Conservation (phyloP, 2,113 vertebrate species). For the Gallinago paraguaiae region DNA sequence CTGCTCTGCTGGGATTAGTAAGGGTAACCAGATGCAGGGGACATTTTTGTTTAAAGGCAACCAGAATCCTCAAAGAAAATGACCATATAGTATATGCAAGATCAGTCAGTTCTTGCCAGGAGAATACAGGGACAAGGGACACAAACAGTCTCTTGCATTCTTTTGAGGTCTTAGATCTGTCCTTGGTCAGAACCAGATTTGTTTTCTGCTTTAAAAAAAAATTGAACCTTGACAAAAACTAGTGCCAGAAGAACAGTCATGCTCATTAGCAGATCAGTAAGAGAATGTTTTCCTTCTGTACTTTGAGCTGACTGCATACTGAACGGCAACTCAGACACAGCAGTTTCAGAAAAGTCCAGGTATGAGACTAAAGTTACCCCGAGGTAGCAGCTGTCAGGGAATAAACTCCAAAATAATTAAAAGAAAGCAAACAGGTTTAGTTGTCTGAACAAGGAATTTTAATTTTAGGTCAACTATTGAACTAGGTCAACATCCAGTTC, state of each 20-base stretch:
- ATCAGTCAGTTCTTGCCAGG: not conserved
- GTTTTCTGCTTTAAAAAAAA: not conserved
- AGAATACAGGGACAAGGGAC: not conserved
- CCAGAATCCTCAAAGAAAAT: not conserved
- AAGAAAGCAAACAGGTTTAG: slow-evolving; percentile 73
- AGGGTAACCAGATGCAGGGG: not conserved
- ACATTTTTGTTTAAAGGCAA: not conserved
- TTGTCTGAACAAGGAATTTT: slow-evolving; percentile 72
- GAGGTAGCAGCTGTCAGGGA: slow-evolving; percentile 35
- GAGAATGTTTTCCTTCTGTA: not conserved
- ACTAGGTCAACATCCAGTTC: slow-evolving; percentile 74
- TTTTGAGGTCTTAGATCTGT: not conserved
- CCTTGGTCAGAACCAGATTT: not conserved
- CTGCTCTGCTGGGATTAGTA: not conserved
- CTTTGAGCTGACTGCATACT: not conserved
- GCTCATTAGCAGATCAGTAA: not conserved
- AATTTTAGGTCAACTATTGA: slow-evolving; percentile 73
- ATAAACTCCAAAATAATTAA: slow-evolving; percentile 67
- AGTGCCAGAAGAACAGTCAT: not conserved
- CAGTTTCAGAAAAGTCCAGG: slow-evolving; percentile 20
- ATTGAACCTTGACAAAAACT: not conserved
- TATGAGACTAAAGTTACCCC: slow-evolving; percentile 47
- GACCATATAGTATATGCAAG: not conserved
- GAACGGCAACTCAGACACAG: not conserved
- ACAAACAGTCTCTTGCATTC: not conserved